phyloP scores from a whole-genome alignment of 1,140 invertebrate species.

The Parasteatoda tepidariorum region DNA sequence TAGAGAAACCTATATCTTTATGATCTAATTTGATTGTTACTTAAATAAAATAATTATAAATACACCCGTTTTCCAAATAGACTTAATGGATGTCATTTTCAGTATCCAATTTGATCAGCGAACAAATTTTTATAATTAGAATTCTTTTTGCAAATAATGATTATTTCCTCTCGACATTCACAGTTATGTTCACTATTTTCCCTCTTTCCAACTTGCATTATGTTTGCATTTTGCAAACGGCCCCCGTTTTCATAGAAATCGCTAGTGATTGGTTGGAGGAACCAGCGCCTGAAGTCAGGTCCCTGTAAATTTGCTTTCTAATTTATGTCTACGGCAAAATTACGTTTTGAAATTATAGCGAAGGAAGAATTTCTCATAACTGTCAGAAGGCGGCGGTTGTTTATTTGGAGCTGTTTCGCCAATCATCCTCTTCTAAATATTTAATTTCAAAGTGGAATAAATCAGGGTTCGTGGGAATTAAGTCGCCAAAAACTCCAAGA shows the following conservation, averaged over 20 bases:
- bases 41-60: too few relatives aligned
- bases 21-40: too few relatives aligned
- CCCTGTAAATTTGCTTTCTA: slow-evolving; percentile 39
- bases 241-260: background rate
- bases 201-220: too few relatives aligned
- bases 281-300: slow-evolving; percentile 48
- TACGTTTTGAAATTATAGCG: slow-evolving; percentile 61
- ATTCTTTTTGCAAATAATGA: too few relatives aligned
- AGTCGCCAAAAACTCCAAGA: background rate
- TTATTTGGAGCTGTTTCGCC: slow-evolving; percentile 26
- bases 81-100: too few relatives aligned
- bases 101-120: too few relatives aligned
- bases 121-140: too few relatives aligned
- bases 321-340: slow-evolving; percentile 60
- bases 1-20: too few relatives aligned
- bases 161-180: too few relatives aligned
- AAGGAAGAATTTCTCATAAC: slow-evolving; percentile 61
- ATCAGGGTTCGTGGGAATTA: slow-evolving; percentile 37
- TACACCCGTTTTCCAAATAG: too few relatives aligned
- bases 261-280: slow-evolving; percentile 43
- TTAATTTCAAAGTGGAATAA: slow-evolving; percentile 59
- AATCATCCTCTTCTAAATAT: slow-evolving; percentile 43
- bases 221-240: slow-evolving; percentile 1
- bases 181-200: too few relatives aligned
- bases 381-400: slow-evolving; percentile 51